Evolutionary conservation across 2,888 invertebrate genomes (phyloP), one percentile per base, ranked within the genome.

Genomic region (Baronia brevicornis): DNA sequence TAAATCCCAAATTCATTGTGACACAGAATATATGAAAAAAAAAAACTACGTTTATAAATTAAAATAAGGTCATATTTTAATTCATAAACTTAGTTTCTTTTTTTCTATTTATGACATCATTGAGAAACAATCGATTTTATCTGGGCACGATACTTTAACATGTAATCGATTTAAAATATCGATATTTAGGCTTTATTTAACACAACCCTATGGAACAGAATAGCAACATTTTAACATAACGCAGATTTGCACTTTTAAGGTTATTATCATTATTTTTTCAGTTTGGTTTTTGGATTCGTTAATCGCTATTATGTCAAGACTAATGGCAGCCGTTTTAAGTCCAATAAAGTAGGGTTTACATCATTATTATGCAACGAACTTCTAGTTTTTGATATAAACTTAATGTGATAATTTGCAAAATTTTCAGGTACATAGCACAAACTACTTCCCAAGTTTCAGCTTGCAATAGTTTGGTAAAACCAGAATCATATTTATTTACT

Each of bases 291-390:
- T 19, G 3, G 10, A n/a, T 15, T 5, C 15, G 12, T 1, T 11
- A 7, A 19, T 15, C 5, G 8, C n/a, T 27, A 37, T 19, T n/a
- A 79, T 80, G 80, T 63, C 78, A 9, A 58, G 63, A 21, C 40
- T 77, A 33, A 52, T 80, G 44, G 37, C 67, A 24, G 57, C 66
- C 26, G 39, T 77, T 36, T 49, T 75, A 26, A 72, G 72, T 42
- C 78, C 79, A 5, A 6, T 79, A 9, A 70, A 51, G 80, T 75
- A 52, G 43, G 46, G n/a, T n/a, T n/a, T n/a, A n/a, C n/a, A n/a
- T 43, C 5, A 22, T 32, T 13, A 12, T 8, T 19, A 28, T 24
- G 9, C 20, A 2, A 2, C n/a, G 14, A 21, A 7, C 9, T 15
- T 13, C 24, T 6, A 15, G 3, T 15, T 10, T 12, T 7, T 2